These are phyloP conservation scores for Sphaerodactylus townsendi DNA, from an alignment of 2,113 vertebrate species.

Conservation along the genomic window DNA sequence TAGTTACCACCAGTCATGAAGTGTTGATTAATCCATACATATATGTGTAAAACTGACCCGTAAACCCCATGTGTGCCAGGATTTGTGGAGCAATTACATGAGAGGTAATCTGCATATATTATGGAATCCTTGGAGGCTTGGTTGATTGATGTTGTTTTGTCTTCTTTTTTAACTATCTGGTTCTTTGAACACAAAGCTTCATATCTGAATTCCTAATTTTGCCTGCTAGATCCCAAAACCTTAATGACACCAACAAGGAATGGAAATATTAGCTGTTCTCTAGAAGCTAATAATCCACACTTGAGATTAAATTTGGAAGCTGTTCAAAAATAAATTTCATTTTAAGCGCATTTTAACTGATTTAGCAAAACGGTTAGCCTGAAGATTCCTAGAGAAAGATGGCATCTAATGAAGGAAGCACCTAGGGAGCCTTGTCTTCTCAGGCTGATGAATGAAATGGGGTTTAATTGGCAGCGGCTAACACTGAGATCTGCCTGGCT, in stretches of 20 bases:
- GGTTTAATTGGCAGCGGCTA: background rate
- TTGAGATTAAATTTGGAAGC: background rate
- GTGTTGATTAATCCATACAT: background rate
- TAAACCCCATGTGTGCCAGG: background rate
- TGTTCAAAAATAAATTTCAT: background rate
- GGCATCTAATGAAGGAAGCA: background rate
- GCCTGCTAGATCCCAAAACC: slow-evolving; percentile 14
- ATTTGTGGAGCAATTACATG: slow-evolving; percentile 6
- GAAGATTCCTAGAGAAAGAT: background rate
- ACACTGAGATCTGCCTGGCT: too few relatives aligned
- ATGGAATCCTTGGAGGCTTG: background rate
- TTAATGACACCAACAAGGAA: background rate
- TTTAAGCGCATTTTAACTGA: fast-evolving
- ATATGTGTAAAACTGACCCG: background rate
- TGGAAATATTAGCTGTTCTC: slow-evolving; percentile 7
- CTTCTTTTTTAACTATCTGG: slow-evolving; percentile 29
- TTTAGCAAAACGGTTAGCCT: background rate
- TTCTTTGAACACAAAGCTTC: slow-evolving; percentile 33
- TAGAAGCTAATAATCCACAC: background rate
- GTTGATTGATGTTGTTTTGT: background rate
- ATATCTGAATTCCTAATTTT: background rate
- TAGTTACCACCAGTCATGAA: background rate
- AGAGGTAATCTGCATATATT: background rate
- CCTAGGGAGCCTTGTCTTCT: background rate
- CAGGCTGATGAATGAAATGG: background rate